Conservation (phyloP, 2,113 vertebrate species). For the Tachysurus vachellii region DNA sequence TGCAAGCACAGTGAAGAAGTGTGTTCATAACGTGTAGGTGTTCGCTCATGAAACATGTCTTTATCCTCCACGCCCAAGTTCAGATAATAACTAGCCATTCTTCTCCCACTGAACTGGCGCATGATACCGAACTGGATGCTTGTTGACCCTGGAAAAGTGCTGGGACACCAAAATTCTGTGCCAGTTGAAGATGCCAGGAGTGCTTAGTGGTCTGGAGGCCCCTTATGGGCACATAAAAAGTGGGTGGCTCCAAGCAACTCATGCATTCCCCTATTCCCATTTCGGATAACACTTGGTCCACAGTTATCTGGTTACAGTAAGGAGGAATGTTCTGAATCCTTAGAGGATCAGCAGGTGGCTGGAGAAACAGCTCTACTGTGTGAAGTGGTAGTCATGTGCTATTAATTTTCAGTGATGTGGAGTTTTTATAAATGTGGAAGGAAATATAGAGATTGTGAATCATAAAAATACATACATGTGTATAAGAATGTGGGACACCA, state of each 20-base stretch:
- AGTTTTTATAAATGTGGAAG: neutral
- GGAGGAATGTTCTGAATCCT: conserved; percentile 29
- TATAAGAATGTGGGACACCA: neutral
- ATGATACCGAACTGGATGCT: conserved; percentile 3
- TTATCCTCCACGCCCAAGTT: conserved; percentile 41
- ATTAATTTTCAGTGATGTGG: conserved; percentile 1
- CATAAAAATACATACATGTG: neutral
- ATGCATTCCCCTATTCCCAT: conserved; percentile 32
- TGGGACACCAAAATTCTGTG: neutral
- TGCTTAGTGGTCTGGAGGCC: conserved; percentile 36
- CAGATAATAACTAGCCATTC: conserved; percentile 28
- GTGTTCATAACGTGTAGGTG: conserved; percentile 49
- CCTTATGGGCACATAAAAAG: conserved; percentile 15
- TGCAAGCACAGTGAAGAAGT: conserved; percentile 21
- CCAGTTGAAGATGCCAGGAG: conserved; percentile 6
- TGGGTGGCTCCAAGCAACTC: conserved; percentile 5
- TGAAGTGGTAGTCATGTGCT: conserved; percentile 1
- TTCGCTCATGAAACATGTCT: conserved; percentile 48
- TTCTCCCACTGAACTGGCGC: conserved; percentile 31
- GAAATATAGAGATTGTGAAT: neutral
- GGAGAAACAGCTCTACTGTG: conserved; percentile 15
- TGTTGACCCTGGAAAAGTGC: conserved; percentile 30
- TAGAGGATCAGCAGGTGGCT: conserved; percentile 26
- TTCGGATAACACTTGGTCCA: conserved; percentile 7
- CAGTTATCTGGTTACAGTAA: conserved; percentile 29